These are phyloP conservation scores for Dione juno DNA, from an alignment of 2,888 invertebrate genomes.

Conservation along the genomic window DNA sequence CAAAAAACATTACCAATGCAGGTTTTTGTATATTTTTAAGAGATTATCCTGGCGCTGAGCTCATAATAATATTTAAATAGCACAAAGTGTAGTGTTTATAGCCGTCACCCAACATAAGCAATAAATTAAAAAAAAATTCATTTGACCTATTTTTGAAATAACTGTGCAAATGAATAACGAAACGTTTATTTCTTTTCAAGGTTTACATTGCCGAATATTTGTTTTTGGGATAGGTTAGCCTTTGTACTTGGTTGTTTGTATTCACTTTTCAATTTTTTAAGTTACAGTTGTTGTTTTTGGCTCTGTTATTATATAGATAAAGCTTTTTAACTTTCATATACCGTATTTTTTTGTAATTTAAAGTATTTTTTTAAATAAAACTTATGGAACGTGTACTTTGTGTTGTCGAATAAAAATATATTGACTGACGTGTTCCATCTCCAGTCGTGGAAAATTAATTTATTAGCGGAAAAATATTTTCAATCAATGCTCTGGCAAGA, in stretches of 20 bases:
- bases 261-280: slow-evolving; percentile 10
- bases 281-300: slow-evolving; percentile 1
- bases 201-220: slow-evolving; percentile 14
- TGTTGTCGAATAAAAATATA: background rate
- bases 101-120: no score
- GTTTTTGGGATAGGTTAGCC: background rate
- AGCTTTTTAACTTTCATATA: background rate
- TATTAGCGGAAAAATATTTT: no score
- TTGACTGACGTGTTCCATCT: no score
- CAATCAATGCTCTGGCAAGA: no score
- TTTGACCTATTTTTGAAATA: slow-evolving; percentile 11
- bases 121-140: background rate
- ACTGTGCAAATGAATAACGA: slow-evolving; percentile 5
- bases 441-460: no score
- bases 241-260: slow-evolving; percentile 2
- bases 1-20: background rate
- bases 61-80: background rate
- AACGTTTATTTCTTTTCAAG: background rate
- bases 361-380: background rate
- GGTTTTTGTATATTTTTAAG: background rate
- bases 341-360: background rate
- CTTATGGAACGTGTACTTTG: background rate
- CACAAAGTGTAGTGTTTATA: no score
- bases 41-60: no score
- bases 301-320: slow-evolving; percentile 7